These are phyloP conservation scores for Florisuga fusca DNA, from an alignment of 2,797 vertebrate species.

Conservation along the genomic window DNA sequence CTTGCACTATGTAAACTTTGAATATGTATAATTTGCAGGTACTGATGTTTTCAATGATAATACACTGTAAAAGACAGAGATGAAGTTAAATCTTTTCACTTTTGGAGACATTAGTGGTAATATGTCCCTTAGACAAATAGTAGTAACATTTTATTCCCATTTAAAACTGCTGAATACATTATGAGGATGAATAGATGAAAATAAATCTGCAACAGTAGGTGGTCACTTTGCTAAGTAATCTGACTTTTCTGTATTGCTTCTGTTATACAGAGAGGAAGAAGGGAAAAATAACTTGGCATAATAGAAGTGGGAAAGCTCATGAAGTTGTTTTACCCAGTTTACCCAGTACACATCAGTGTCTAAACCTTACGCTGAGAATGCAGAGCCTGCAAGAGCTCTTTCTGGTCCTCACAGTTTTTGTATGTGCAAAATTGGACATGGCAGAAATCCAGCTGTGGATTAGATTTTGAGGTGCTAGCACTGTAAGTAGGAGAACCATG, in stretches of 20 bases:
- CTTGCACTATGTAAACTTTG: not conserved
- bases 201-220: not conserved
- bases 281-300: not conserved
- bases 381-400: not conserved
- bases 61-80: not conserved
- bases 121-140: not conserved
- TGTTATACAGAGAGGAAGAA: not conserved
- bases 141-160: not conserved
- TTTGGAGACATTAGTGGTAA: not conserved
- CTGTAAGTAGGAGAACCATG: not conserved
- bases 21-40: not conserved
- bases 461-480: not conserved
- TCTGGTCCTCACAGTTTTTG: not conserved
- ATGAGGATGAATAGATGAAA: not conserved
- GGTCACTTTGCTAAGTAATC: not conserved
- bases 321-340: not conserved
- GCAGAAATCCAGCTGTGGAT: not conserved
- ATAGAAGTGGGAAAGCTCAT: not conserved
- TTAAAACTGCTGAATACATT: not conserved
- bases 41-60: not conserved
- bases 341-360: rapidly evolving
- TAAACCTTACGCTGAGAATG: not conserved
- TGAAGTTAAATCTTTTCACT: not conserved
- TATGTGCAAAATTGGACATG: not conserved
- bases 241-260: not conserved